These are phyloP conservation scores for Drosophila aldrichi DNA, from an alignment of 2,888 invertebrate species.

Conservation along the genomic window DNA sequence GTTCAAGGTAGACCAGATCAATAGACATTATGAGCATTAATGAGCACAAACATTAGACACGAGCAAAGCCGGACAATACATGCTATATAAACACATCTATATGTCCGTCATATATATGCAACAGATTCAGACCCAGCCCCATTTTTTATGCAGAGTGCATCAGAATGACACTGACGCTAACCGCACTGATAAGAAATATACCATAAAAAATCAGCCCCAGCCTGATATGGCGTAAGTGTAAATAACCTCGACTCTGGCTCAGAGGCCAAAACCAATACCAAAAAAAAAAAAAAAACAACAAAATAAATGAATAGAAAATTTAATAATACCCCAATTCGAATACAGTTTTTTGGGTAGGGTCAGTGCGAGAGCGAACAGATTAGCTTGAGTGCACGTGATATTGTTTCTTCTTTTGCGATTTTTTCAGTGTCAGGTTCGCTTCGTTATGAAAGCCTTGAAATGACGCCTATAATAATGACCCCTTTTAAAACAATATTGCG, in stretches of 20 bases:
- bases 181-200: slow-evolving; percentile 58
- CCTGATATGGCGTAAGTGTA: slow-evolving; percentile 59
- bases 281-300: not conserved
- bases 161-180: slow-evolving; percentile 57
- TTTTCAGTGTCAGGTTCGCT: slow-evolving; percentile 73
- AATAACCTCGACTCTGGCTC: slow-evolving; percentile 61
- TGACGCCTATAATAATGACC: slow-evolving; percentile 54
- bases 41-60: not conserved
- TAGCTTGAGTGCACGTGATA: slow-evolving; percentile 59
- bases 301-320: slow-evolving; percentile 3
- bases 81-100: not conserved
- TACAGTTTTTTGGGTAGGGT: slow-evolving; percentile 46
- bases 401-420: not conserved
- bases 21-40: not conserved
- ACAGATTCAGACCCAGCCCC: slow-evolving; percentile 45
- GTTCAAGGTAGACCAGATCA: not conserved
- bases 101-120: slow-evolving; percentile 1
- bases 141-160: slow-evolving; percentile 73
- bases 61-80: not conserved
- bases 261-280: slow-evolving; percentile 34
- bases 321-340: not conserved
- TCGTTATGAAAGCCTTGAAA: slow-evolving; percentile 34
- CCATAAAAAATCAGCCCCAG: slow-evolving; percentile 42
- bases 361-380: slow-evolving; percentile 25
- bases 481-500: slow-evolving; percentile 48